Evolutionary conservation across 2,888 invertebrate genomes (phyloP).

Genomic region (Drosophila robusta): DNA sequence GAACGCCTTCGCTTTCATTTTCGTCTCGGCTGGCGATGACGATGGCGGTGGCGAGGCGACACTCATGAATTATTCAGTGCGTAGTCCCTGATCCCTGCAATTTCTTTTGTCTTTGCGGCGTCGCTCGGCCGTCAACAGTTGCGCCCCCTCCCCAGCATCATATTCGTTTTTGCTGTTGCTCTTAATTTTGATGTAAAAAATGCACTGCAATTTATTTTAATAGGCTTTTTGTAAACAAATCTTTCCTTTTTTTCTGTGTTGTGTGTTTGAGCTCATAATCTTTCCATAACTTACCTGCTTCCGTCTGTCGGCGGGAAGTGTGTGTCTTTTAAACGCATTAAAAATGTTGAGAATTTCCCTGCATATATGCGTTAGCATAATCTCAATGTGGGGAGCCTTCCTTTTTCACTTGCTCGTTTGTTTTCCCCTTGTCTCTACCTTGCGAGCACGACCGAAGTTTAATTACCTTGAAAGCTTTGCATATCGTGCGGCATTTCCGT

Average conservation of each 20-base stretch:
- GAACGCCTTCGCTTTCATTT: constrained; percentile 36
- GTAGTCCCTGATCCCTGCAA: constrained; percentile 55
- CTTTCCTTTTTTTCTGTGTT: constrained; percentile 33
- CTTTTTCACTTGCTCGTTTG: neutral
- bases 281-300: constrained; percentile 56
- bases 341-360: constrained; percentile 49
- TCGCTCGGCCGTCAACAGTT: constrained; percentile 26
- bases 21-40: constrained; percentile 22
- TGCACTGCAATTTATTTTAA: constrained; percentile 77
- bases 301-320: constrained; percentile 6
- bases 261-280: constrained; percentile 52
- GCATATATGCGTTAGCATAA: constrained; percentile 46
- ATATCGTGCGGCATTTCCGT: constrained; percentile 21
- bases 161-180: constrained; percentile 29
- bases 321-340: constrained; percentile 60
- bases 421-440: neutral
- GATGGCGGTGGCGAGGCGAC: constrained; percentile 26
- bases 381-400: neutral
- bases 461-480: constrained; percentile 66
- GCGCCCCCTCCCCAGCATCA: neutral
- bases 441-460: constrained; percentile 44
- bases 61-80: constrained; percentile 77
- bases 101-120: constrained; percentile 57
- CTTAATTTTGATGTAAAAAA: constrained; percentile 72
- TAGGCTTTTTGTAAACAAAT: constrained; percentile 56